A percentile compares a stretch with the other conserved stretches of the same genome.
Conservation (phyloP, 2,797 vertebrate genomes). For the Triplophysa bombifrons region DNA sequence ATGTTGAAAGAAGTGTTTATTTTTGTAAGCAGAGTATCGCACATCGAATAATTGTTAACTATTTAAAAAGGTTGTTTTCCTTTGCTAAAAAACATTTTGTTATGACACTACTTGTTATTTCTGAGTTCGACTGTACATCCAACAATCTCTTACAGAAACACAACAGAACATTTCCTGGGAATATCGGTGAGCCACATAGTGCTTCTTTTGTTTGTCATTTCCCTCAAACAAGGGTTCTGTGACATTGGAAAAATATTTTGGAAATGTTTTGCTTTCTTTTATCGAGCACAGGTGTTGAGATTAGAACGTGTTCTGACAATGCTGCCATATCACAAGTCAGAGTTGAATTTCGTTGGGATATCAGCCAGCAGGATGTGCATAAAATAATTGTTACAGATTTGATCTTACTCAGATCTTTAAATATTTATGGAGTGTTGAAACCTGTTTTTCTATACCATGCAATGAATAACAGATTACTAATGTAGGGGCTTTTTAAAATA, state of each 20-base stretch:
- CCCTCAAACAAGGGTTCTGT: constrained; percentile 45
- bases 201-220: constrained; percentile 52
- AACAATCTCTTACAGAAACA: constrained; percentile 23
- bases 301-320: constrained; percentile 25
- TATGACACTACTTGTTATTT: constrained; percentile 9
- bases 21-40: background rate
- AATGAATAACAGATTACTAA: background rate
- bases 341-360: constrained; percentile 1
- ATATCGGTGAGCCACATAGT: constrained; percentile 46
- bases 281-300: constrained; percentile 16
- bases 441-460: background rate
- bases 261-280: constrained; percentile 22
- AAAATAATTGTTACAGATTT: background rate
- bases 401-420: background rate
- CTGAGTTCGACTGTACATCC: background rate
- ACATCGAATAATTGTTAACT: background rate
- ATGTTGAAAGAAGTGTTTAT: background rate
- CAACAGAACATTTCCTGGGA: constrained; percentile 47
- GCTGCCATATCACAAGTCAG: background rate
- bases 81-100: background rate
- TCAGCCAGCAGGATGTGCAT: background rate
- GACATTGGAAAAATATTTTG: constrained; percentile 27
- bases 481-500: background rate
- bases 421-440: background rate
- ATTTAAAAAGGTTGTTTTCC: background rate